phyloP scores from a whole-genome alignment of 2,797 vertebrate genomes.

The Pseudomugil gertrudae region DNA sequence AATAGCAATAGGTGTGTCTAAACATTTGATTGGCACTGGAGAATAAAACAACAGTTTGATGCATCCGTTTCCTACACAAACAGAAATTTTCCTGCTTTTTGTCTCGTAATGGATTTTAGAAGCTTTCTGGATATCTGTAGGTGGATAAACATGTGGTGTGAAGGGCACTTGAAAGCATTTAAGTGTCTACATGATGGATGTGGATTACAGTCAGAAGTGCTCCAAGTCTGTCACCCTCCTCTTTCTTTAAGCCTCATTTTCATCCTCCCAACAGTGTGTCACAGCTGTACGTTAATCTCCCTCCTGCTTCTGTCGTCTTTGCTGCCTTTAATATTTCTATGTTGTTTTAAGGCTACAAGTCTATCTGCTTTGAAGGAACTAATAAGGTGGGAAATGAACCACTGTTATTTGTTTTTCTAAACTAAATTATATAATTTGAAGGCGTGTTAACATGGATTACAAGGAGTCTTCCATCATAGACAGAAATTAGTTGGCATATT shows the following conservation, averaged over 20 bases:
- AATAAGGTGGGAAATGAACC: conserved; percentile 19
- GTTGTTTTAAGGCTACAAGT: conserved; percentile 25
- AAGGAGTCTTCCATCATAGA: not conserved
- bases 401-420: not conserved
- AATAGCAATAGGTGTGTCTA: not conserved
- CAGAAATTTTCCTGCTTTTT: conserved; percentile 6
- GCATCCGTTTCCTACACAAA: not conserved
- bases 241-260: conserved; percentile 28
- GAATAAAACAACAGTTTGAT: not conserved
- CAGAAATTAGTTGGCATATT: too few species aligned
- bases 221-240: conserved; percentile 28
- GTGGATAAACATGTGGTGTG: conserved; percentile 44
- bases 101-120: conserved; percentile 18
- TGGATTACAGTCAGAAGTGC: conserved; percentile 52
- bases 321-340: conserved; percentile 27
- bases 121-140: conserved; percentile 42
- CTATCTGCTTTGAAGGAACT: conserved; percentile 8
- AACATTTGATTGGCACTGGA: not conserved
- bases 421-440: not conserved
- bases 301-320: conserved; percentile 19
- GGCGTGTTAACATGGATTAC: not conserved
- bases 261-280: conserved; percentile 52
- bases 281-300: conserved; percentile 48
- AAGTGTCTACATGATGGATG: conserved; percentile 56
- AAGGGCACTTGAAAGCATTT: conserved; percentile 34